These are phyloP conservation scores for Gibbula magus DNA, from an alignment of 2,888 invertebrate genomes.

Conservation along the genomic window DNA sequence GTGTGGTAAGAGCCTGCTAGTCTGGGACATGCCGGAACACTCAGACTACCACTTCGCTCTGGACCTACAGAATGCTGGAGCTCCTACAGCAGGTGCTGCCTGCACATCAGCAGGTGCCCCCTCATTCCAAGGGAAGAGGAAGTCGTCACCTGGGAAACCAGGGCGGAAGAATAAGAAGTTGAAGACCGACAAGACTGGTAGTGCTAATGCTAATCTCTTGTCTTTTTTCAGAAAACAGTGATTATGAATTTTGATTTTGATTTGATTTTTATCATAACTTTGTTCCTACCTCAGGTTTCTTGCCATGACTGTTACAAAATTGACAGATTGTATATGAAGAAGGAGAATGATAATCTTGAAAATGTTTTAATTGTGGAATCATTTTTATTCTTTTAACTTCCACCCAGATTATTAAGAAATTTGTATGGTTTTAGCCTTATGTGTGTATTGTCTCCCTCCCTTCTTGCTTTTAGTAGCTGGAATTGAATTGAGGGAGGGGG, in stretches of 20 bases:
- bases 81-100: neutral
- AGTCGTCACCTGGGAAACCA: neutral
- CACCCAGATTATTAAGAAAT: too few relatives aligned
- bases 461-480: too few relatives aligned
- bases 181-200: conserved; percentile 22
- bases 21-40: conserved; percentile 84
- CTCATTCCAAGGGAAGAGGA: neutral
- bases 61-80: conserved; percentile 77
- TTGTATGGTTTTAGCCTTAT: too few relatives aligned
- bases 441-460: too few relatives aligned
- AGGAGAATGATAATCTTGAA: too few relatives aligned
- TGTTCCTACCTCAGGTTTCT: neutral
- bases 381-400: too few relatives aligned
- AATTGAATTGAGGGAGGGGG: too few relatives aligned
- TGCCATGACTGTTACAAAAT: too few relatives aligned
- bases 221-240: conserved; percentile 31
- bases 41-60: conserved; percentile 90
- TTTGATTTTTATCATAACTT: neutral
- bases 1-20: conserved; percentile 81
- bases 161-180: conserved; percentile 19
- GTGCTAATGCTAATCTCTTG: neutral
- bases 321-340: too few relatives aligned
- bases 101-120: neutral
- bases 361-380: too few relatives aligned
- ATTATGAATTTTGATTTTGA: neutral